Percentiles rank a stretch among this genome's conserved stretches.
Evolutionary conservation across 2,888 invertebrate genomes (phyloP).

Genomic region (Teleiodes luculella): DNA sequence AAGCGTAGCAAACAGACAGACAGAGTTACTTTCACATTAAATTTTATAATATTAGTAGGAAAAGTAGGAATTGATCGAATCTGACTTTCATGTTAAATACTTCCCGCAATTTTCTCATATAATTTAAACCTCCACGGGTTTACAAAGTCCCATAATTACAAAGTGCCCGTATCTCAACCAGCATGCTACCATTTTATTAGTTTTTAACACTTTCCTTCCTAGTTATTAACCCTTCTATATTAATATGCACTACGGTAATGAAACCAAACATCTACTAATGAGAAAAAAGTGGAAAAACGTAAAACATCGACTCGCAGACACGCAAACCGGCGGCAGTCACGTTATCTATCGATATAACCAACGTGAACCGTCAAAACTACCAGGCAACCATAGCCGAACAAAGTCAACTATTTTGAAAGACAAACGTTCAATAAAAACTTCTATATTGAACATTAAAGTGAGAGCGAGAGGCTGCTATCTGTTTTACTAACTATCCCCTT

Average conservation of each 20-base stretch:
- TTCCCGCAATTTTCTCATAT: no score
- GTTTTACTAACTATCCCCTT: conserved; percentile 51
- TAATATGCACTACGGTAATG: conserved; percentile 7
- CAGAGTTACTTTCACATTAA: no score
- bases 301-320: conserved; percentile 23
- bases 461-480: conserved; percentile 58
- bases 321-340: conserved; percentile 43
- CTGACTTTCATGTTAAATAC: no score
- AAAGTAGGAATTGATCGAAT: no score
- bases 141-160: not conserved
- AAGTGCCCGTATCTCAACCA: conserved; percentile 7
- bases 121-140: not conserved
- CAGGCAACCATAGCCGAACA: conserved; percentile 62
- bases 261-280: conserved; percentile 4
- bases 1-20: no score
- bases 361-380: conserved; percentile 73
- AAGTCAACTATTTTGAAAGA: conserved; percentile 71
- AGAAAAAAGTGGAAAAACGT: conserved; percentile 8
- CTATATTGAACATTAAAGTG: conserved; percentile 62
- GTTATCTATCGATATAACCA: conserved; percentile 70
- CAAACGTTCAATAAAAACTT: conserved; percentile 69
- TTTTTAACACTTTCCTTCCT: conserved; percentile 15
- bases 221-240: conserved; percentile 10
- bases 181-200: conserved; percentile 13
- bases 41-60: no score